Conservation (phyloP, 2,113 vertebrate species). For the Pedetes capensis region DNA sequence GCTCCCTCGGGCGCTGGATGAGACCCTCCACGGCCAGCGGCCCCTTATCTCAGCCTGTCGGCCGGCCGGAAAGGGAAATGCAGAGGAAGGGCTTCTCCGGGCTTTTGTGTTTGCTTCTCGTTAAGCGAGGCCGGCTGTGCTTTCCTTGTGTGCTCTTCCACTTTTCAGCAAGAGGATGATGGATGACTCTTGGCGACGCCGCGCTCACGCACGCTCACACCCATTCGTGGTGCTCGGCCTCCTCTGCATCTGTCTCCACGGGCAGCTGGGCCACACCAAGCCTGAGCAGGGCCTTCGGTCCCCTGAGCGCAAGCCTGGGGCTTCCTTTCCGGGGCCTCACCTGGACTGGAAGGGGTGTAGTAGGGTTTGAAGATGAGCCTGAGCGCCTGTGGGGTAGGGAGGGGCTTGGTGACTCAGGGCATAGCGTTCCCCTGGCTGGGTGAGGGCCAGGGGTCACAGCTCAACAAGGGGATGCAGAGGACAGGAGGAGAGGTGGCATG, state of each 20-base stretch:
- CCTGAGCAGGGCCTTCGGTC: neutral
- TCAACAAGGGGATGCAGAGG: fast-evolving
- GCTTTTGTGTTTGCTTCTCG: slow-evolving; percentile 70
- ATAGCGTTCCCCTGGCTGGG: neutral
- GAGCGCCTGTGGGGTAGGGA: neutral
- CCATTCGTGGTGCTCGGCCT: neutral
- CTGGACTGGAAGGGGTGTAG: slow-evolving; percentile 76
- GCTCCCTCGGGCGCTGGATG: neutral
- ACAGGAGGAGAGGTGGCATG: neutral
- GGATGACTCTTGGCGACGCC: neutral
- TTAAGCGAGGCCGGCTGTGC: neutral
- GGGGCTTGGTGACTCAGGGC: neutral
- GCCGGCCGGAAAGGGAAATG: slow-evolving; percentile 82
- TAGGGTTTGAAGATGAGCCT: slow-evolving; percentile 59
- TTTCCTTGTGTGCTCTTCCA: slow-evolving; percentile 71
- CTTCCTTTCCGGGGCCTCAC: slow-evolving; percentile 31
- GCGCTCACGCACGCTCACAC: neutral
- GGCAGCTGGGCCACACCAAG: neutral
- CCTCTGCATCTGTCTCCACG: fast-evolving
- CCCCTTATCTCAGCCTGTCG: slow-evolving; percentile 73
- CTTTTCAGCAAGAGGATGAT: slow-evolving; percentile 36
- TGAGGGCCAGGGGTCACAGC: fast-evolving
- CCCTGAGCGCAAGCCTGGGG: neutral
- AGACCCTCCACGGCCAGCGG: neutral
- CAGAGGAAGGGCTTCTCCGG: slow-evolving; percentile 79